phyloP scores from a whole-genome alignment of 2,888 invertebrate species.

The Apamea epomidion region DNA sequence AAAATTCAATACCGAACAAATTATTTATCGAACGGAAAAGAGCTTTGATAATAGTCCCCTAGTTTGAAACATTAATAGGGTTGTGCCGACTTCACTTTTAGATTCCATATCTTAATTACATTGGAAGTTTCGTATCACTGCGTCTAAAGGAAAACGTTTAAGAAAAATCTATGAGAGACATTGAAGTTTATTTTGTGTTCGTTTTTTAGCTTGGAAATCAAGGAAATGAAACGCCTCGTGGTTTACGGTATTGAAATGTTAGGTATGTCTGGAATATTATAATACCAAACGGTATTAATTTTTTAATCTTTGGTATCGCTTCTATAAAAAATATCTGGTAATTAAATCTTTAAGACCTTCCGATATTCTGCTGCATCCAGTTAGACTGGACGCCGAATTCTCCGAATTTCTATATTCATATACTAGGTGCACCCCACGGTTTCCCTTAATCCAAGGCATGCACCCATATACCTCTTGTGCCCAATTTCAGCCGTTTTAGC shows the following conservation, averaged over 20 bases:
- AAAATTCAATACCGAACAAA: conserved; percentile 71
- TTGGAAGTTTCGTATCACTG: conserved; percentile 37
- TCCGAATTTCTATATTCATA: not conserved
- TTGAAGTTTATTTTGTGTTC: not conserved
- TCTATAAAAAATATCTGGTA: not conserved
- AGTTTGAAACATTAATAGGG: conserved; percentile 62
- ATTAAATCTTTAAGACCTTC: not conserved
- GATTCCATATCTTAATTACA: conserved; percentile 60
- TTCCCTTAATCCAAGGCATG: too few species aligned
- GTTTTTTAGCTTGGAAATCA: not conserved
- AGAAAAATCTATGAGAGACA: conserved; percentile 18
- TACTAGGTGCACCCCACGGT: too few species aligned
- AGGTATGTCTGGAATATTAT: not conserved
- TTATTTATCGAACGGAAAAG: conserved; percentile 67
- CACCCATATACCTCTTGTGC: too few species aligned
- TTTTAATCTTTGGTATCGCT: not conserved
- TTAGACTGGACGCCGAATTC: not conserved
- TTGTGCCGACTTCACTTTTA: conserved; percentile 58
- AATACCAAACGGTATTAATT: too few species aligned
- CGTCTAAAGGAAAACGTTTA: conserved; percentile 33
- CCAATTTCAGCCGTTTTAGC: too few species aligned
- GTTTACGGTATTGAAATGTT: not conserved
- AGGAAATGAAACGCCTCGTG: not conserved
- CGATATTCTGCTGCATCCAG: not conserved
- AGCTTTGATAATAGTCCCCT: conserved; percentile 70